Evolutionary conservation across 2,888 invertebrate species (phyloP), one percentile per base, ranked within the genome.

Genomic region (Acrobasis suavella): DNA sequence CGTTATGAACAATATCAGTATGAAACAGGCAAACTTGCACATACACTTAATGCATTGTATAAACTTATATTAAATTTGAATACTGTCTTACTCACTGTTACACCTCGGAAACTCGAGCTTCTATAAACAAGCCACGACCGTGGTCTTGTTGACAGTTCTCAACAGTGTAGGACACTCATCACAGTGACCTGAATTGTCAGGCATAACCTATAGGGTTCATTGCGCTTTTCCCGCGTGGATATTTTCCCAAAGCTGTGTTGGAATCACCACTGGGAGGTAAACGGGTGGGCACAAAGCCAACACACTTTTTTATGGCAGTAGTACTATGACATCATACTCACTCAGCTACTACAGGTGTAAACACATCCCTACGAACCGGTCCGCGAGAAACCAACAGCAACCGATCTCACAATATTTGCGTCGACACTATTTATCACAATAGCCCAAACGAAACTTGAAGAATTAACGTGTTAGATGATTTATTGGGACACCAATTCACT

Each of bases 251-350:
- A 89, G 81, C 78, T 70, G 75, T 82, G 79, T 84, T 80, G 74
- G 71, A 85, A 82, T 86, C 81, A 80, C 83, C 82, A 83, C 81
- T 83, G 83, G 78, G 78, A 87, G 87, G 88, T 87, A 91, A 91
- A 89, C 79, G 85, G 89, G 85, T 91, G 91, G 92, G 92, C 92
- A 92, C 88, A 87, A 85, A 91, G 91, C 91, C 92, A 92, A 91
- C 82, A 83, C 80, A 82, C 83, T 89, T 90, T 70, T 91, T 88
- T 91, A 86, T 84, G 83, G 85, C 82, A 86, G 82, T 80, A 82
- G 76, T 81, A 83, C 83, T 87, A 91, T 92, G 92, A 92, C 91
- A 91, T 91, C 91, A 91, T 92, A 92, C 91, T 90, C 79, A 92
- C 91, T 78, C 80, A 74, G 80, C 83, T 82, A 80, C 87, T 86